Percentiles rank a stretch among this genome's conserved stretches.
These are phyloP conservation scores for Petrosia ficiformis DNA, from an alignment of 37 sponge, comb jelly and placozoan genomes.

Conservation along the genomic window DNA sequence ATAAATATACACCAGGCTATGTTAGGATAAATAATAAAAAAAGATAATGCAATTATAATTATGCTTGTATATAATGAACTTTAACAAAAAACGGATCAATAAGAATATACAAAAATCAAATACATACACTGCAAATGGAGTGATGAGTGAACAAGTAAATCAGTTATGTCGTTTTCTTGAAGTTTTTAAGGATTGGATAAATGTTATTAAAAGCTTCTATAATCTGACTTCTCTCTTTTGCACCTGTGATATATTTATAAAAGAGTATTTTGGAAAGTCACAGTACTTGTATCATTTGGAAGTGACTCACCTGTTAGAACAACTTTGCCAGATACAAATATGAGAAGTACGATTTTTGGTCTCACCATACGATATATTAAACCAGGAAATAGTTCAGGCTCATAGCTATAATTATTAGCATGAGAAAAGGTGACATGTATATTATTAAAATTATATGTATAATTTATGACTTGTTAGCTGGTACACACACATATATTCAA, in stretches of 20 bases:
- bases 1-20: no score
- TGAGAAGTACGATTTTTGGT: slow-evolving; percentile 94
- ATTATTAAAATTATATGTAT: neutral
- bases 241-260: slow-evolving; percentile 65
- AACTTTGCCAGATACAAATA: slow-evolving; percentile 99
- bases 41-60: no score
- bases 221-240: slow-evolving; percentile 89
- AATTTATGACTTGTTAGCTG: neutral
- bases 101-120: no score
- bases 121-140: no score
- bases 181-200: slow-evolving; percentile 94
- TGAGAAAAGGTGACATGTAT: no score
- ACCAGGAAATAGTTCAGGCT: slow-evolving; percentile 99
- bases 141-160: no score
- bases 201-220: slow-evolving; percentile 94
- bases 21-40: no score
- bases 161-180: slow-evolving; percentile 79
- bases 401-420: slow-evolving; percentile 63
- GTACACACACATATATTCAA: no score
- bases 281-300: neutral
- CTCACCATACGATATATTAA: slow-evolving; percentile 97
- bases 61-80: no score
- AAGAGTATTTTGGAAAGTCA: neutral
- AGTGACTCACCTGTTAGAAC: slow-evolving; percentile 83
- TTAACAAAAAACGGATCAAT: no score